phyloP scores from a whole-genome alignment of 2,113 vertebrate species.

The Chinchilla lanigera region DNA sequence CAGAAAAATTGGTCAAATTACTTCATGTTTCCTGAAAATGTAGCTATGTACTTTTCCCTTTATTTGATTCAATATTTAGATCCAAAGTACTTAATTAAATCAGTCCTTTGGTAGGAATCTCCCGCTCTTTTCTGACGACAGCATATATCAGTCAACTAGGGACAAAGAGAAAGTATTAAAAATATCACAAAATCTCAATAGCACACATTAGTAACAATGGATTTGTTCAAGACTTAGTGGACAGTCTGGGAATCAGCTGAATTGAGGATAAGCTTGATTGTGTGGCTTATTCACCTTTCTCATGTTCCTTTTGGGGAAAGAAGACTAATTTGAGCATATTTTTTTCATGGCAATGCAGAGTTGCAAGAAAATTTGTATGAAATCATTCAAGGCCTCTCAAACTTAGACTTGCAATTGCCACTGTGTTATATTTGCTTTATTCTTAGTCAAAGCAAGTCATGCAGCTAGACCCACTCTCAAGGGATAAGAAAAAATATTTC shows the following conservation, averaged over 20 bases:
- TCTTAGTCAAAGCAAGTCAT: background rate
- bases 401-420: background rate
- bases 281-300: background rate
- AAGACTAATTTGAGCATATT: background rate
- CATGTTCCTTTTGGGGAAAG: background rate
- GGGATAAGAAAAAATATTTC: background rate
- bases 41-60: background rate
- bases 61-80: constrained; percentile 19
- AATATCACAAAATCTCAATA: background rate
- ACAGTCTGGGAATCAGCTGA: background rate
- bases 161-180: background rate
- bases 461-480: background rate
- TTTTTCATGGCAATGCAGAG: background rate
- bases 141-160: background rate
- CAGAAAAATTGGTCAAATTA: background rate
- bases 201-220: background rate
- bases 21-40: background rate
- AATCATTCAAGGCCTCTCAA: background rate
- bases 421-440: background rate
- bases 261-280: background rate
- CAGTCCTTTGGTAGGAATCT: background rate
- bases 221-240: background rate
- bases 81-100: background rate
- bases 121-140: background rate
- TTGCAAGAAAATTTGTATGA: background rate